Evolutionary conservation across 2,797 vertebrate genomes (phyloP).

Genomic region (Rhyacichthys aspro): DNA sequence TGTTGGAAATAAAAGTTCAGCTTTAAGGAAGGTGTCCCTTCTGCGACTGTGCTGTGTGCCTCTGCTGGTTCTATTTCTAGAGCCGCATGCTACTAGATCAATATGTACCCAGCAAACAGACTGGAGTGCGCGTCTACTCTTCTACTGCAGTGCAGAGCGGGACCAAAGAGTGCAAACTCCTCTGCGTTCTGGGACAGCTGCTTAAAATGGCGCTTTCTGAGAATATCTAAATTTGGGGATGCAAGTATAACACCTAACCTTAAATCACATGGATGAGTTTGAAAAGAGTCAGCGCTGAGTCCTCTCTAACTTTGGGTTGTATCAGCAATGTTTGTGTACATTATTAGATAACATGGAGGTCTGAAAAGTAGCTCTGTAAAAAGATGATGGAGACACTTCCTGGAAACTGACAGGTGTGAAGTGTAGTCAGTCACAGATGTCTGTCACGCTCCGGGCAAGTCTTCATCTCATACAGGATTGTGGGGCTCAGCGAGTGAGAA

Average conservation of each 20-base stretch:
- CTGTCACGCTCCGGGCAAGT: conserved; percentile 46
- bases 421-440: conserved; percentile 37
- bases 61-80: conserved; percentile 75
- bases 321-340: too few species aligned
- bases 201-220: conserved; percentile 36
- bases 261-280: neutral
- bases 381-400: conserved; percentile 39
- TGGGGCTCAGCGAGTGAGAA: conserved; percentile 30
- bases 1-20: neutral
- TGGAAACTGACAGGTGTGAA: conserved; percentile 27
- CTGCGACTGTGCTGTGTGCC: conserved; percentile 17
- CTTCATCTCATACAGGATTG: conserved; percentile 39
- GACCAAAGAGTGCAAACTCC: conserved; percentile 43
- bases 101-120: conserved; percentile 63
- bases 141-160: conserved; percentile 52
- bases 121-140: conserved; percentile 32
- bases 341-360: too few species aligned
- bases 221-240: conserved; percentile 30
- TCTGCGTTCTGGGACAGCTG: conserved; percentile 50
- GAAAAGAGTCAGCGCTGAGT: too few species aligned
- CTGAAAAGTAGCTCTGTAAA: too few species aligned
- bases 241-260: conserved; percentile 19
- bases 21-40: conserved; percentile 22
- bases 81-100: conserved; percentile 67
- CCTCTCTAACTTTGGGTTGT: too few species aligned